phyloP scores from a whole-genome alignment of 1,140 invertebrate genomes.

The Cyphomyrmex costatus region DNA sequence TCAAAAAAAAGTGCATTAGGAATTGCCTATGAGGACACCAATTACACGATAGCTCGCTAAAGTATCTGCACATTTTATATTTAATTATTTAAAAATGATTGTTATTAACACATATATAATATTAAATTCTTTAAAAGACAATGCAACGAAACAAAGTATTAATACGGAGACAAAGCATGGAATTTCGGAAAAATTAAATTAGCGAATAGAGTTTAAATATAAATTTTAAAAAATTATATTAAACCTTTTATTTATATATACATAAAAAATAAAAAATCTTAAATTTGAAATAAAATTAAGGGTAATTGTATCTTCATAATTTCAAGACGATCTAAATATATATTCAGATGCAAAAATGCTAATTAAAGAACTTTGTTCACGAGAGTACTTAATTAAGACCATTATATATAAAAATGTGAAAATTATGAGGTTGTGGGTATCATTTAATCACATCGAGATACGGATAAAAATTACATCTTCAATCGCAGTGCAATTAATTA shows the following conservation, averaged over 20 bases:
- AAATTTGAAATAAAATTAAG: neutral
- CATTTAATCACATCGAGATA: neutral
- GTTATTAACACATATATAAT: neutral
- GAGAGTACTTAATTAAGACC: neutral
- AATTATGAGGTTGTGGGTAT: neutral
- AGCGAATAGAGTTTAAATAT: neutral
- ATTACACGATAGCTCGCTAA: neutral
- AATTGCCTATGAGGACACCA: neutral
- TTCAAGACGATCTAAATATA: neutral
- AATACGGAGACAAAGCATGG: neutral
- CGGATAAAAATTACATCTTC: neutral
- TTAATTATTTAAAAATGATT: constrained; percentile 14
- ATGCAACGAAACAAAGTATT: neutral
- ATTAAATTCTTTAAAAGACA: neutral
- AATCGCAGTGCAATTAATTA: constrained; percentile 46
- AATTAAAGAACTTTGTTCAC: neutral
- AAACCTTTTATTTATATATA: neutral
- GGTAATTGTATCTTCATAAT: neutral
- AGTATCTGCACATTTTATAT: neutral
- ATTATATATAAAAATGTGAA: neutral
- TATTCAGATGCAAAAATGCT: neutral
- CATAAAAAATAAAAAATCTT: neutral
- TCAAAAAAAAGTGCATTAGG: constrained; percentile 39
- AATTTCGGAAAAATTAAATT: neutral
- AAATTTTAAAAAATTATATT: neutral